Base-by-base conservation (phyloP, 1,140 invertebrate genomes). In the Agrilus planipennis region DNA sequence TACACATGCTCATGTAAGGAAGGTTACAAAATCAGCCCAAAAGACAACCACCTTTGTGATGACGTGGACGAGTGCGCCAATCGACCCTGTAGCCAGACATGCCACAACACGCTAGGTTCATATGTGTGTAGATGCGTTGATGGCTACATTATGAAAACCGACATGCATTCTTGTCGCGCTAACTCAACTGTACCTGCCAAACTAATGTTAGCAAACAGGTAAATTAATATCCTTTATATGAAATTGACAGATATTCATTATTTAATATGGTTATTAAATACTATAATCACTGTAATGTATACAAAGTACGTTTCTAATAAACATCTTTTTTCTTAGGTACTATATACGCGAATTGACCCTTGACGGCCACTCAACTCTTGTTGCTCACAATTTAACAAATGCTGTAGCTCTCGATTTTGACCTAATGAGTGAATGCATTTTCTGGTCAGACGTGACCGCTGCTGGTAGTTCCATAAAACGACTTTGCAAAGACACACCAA, bases 361-460 rank as follows among this genome's bases (percentile, higher is more conserved):
- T 43, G 53, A 55, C 9, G 72, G 73, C 10, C 62, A 72, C 37
- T 62, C 64, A 7, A 56, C 60, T 12, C 63, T 87, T 10, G 52
- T 86, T 2, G 77, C 79, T 2, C 73, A 82, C 47, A 81, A 86
- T 58, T 63, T 89, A 15, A 82, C 79, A 11, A 90, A 90, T 65
- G 84, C 82, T 0, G 87, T 92, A 6, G 87, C 84, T 9, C 60
- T 92, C 32, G 87, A 90, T 60, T 86, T 77, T 62, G 79, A 89
- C 60, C 89, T 77, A 76, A 57, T 66, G 11, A 70, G 71, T 6
- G 68, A 79, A 45, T 87, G 81, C 54, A 68, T 89, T 12, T 90
- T 86, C 63, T 91, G 86, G 86, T 85, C 83, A 14, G 86, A 90
- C 62, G 81, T 89, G 2, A 84, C 81, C 0, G 71, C 73, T 22